Conservation (phyloP, 2,888 invertebrate species). For the Lamellibrachia columna region DNA sequence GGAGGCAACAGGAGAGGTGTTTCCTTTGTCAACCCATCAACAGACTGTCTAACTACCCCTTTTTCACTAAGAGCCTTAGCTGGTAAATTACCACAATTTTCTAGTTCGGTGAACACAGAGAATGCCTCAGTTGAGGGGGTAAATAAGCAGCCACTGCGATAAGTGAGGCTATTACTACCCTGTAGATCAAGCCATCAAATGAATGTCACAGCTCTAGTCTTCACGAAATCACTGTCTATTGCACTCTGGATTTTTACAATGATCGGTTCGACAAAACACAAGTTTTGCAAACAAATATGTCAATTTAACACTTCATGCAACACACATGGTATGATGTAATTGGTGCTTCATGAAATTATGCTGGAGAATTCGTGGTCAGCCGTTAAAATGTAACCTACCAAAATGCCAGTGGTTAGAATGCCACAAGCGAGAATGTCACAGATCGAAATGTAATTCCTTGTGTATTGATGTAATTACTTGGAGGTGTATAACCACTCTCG, state of each 20-base stretch:
- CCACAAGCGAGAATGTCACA: no score
- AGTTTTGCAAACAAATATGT: background rate
- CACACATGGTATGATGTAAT: background rate
- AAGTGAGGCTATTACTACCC: slow-evolving; percentile 9
- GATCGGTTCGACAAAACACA: background rate
- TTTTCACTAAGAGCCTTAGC: slow-evolving; percentile 16
- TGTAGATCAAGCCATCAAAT: slow-evolving; percentile 1
- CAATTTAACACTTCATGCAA: background rate
- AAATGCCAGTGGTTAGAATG: no score
- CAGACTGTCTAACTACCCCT: slow-evolving; percentile 14
- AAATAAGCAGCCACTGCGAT: slow-evolving; percentile 6
- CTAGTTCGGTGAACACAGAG: background rate
- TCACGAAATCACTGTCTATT: background rate
- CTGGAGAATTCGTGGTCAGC: background rate
- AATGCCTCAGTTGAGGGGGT: background rate
- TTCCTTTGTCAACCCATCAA: background rate
- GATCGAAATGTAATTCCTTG: background rate
- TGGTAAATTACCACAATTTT: slow-evolving; percentile 12
- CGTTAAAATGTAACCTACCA: background rate
- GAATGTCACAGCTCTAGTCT: background rate
- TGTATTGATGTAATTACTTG: background rate
- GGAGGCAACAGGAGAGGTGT: background rate
- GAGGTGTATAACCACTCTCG: background rate
- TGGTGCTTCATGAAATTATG: background rate
- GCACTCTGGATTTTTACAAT: background rate